Conservation (phyloP, 30 jellyfish, hydroid and myxozoan genomes). For the Pseudorhiza aurosa region DNA sequence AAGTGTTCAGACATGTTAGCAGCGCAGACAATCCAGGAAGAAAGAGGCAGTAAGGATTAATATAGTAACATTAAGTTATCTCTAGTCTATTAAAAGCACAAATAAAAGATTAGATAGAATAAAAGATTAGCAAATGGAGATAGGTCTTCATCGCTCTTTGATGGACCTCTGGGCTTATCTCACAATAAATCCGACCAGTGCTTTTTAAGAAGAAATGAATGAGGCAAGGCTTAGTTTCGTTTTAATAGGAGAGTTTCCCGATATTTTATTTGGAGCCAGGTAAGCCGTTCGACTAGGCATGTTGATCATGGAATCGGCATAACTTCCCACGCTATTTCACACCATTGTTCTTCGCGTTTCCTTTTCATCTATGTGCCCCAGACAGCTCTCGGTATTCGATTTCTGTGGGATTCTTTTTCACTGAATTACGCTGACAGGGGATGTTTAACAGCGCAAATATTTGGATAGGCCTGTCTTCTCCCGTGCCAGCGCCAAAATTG, state of each 20-base stretch:
- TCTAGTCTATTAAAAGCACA: background rate
- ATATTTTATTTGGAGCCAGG: too few species aligned
- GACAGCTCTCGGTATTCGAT: too few species aligned
- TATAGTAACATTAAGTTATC: slow-evolving; percentile 11
- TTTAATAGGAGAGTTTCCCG: too few species aligned
- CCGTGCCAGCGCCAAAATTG: too few species aligned
- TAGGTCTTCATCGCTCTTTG: slow-evolving; percentile 4
- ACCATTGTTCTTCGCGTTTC: too few species aligned
- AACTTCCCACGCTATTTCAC: slow-evolving; percentile 5
- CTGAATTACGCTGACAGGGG: too few species aligned
- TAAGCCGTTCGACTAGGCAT: background rate
- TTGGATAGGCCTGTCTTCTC: too few species aligned
- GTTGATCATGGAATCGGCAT: background rate
- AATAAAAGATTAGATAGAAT: slow-evolving; percentile 11
- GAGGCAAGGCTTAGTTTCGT: too few species aligned
- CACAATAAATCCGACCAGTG: background rate
- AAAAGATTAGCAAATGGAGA: slow-evolving; percentile 17
- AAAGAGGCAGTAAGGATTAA: background rate
- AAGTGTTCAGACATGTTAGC: slow-evolving; percentile 7
- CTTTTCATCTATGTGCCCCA: too few species aligned
- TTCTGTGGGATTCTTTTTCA: too few species aligned
- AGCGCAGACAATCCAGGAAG: slow-evolving; percentile 14
- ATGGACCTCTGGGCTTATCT: slow-evolving; percentile 4
- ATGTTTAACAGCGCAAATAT: too few species aligned
- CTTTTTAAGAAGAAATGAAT: background rate